Conservation (phyloP, 2,888 invertebrate species). For the Rhyacophila evoluta region DNA sequence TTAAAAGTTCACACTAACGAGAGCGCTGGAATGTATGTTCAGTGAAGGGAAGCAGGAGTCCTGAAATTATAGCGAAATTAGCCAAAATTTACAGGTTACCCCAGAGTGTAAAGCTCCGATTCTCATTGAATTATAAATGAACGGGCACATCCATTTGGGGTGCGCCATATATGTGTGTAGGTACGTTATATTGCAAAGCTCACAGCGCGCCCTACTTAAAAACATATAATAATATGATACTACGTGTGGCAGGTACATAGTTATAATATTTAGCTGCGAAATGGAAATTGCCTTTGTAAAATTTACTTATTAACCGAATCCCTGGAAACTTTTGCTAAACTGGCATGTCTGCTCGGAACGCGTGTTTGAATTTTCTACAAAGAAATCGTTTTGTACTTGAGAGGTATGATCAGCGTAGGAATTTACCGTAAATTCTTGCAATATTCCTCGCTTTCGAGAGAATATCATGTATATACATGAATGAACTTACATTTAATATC, state of each 20-base stretch:
- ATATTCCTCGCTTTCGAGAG: too few species aligned
- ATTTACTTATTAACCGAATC: not conserved
- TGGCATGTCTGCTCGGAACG: not conserved
- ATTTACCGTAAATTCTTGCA: too few species aligned
- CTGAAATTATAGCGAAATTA: conserved; percentile 24
- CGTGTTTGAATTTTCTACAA: not conserved
- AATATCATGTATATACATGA: too few species aligned
- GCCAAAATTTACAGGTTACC: conserved; percentile 19
- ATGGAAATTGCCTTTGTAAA: not conserved
- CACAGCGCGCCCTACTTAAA: not conserved
- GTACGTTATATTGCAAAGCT: not conserved
- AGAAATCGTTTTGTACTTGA: not conserved
- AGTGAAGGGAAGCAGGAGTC: not conserved
- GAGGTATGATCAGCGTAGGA: not conserved
- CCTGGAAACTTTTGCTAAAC: not conserved
- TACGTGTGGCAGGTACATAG: not conserved
- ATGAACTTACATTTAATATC: too few species aligned
- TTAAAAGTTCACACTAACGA: not conserved
- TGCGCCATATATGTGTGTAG: not conserved
- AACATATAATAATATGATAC: conserved; percentile 2
- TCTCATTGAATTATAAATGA: conserved; percentile 15
- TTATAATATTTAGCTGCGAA: not conserved
- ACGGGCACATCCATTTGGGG: conserved; percentile 19
- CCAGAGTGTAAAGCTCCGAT: conserved; percentile 24
- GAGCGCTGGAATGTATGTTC: not conserved